Percentiles rank a stretch among this genome's conserved stretches.
These are phyloP conservation scores for Cremastinae sp. DNA, from an alignment of 2,888 invertebrate genomes.

Conservation along the genomic window DNA sequence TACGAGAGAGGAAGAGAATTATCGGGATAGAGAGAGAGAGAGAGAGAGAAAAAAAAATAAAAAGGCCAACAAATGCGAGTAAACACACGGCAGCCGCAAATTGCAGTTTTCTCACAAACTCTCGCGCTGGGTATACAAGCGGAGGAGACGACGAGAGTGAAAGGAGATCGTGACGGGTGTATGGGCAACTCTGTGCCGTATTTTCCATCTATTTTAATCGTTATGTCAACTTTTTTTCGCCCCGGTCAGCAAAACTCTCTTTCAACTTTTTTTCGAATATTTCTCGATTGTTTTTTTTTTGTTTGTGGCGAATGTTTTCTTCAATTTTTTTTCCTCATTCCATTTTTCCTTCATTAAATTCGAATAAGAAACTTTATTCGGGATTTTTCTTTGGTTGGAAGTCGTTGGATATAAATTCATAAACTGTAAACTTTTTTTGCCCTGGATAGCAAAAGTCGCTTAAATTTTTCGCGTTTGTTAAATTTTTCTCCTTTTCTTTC, in stretches of 20 bases:
- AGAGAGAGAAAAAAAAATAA: conserved; percentile 7
- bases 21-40: not conserved
- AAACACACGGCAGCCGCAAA: conserved; percentile 15
- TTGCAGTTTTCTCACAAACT: conserved; percentile 56
- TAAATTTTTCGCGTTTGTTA: no score
- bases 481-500: no score
- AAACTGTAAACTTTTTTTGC: no score
- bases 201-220: conserved; percentile 63
- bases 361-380: no score
- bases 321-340: not conserved
- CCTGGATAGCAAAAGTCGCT: no score
- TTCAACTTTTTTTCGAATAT: not conserved
- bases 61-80: conserved; percentile 8
- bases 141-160: conserved; percentile 52
- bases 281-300: not conserved
- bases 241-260: not conserved
- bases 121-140: conserved; percentile 5
- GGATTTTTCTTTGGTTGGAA: no score
- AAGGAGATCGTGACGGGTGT: conserved; percentile 47
- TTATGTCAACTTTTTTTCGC: conserved; percentile 62
- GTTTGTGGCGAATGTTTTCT: not conserved
- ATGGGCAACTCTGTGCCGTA: conserved; percentile 5
- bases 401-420: no score
- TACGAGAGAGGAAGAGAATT: not conserved
- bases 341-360: not conserved